Evolutionary conservation across 2,888 invertebrate species (phyloP).

Genomic region (Crepidodera aurea): DNA sequence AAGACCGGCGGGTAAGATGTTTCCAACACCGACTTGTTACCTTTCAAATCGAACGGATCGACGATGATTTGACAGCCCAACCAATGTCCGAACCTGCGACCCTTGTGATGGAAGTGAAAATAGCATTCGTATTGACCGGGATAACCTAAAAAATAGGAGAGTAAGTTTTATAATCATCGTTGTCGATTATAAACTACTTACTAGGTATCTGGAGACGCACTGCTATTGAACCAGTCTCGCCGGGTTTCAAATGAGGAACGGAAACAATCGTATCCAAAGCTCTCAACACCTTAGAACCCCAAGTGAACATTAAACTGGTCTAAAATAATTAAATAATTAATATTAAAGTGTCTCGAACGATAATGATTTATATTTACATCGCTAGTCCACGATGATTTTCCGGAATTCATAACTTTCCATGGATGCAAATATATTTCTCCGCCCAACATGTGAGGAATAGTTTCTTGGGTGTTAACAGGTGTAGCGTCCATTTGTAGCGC

Average conservation of each 20-base stretch:
- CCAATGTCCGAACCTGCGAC: constrained; percentile 61
- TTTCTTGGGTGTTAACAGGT: constrained; percentile 38
- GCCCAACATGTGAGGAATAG: constrained; percentile 52
- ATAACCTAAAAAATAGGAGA: constrained; percentile 45
- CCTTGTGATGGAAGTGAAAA: constrained; percentile 61
- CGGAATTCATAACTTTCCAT: constrained; percentile 60
- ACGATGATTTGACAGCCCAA: constrained; percentile 59
- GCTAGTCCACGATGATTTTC: constrained; percentile 56
- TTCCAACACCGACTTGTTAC: constrained; percentile 44
- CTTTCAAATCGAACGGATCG: constrained; percentile 48
- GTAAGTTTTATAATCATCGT: not conserved
- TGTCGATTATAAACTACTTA: constrained; percentile 42
- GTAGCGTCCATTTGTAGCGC: constrained; percentile 43
- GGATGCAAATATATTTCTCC: constrained; percentile 58
- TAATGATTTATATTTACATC: constrained; percentile 44
- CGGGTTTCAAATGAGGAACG: constrained; percentile 58
- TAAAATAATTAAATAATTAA: constrained; percentile 42
- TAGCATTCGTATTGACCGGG: constrained; percentile 61
- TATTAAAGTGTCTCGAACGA: too few species aligned
- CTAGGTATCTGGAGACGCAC: constrained; percentile 58
- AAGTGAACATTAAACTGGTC: constrained; percentile 60
- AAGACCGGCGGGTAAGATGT: constrained; percentile 28
- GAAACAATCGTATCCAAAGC: constrained; percentile 53
- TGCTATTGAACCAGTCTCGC: constrained; percentile 55
- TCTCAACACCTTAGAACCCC: constrained; percentile 59